phyloP scores from a whole-genome alignment of 2,888 invertebrate species.

The Timema podura region DNA sequence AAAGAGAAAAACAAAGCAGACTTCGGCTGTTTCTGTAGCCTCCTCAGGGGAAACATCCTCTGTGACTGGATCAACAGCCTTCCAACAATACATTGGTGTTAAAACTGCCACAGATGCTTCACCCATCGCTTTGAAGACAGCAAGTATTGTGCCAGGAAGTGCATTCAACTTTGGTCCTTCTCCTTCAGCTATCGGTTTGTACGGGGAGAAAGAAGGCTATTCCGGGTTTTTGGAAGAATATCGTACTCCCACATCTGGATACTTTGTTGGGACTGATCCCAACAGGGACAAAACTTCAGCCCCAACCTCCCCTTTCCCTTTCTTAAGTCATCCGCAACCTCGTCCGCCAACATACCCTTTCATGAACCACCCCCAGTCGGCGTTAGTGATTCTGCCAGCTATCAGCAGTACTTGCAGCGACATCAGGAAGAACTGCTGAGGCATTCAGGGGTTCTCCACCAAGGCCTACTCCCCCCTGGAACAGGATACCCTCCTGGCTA shows the following conservation, averaged over 20 bases:
- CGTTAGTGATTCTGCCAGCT: slow-evolving; percentile 56
- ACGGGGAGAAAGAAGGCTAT: slow-evolving; percentile 62
- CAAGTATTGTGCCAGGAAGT: slow-evolving; percentile 72
- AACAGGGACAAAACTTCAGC: slow-evolving; percentile 47
- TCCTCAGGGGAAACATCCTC: slow-evolving; percentile 24
- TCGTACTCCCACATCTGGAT: slow-evolving; percentile 58
- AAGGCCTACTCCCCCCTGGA: slow-evolving; percentile 50
- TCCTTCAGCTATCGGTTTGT: slow-evolving; percentile 55
- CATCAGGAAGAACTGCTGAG: slow-evolving; percentile 58
- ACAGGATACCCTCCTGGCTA: slow-evolving; percentile 56
- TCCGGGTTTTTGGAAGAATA: slow-evolving; percentile 57
- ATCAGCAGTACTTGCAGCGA: slow-evolving; percentile 67
- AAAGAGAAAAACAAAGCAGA: slow-evolving; percentile 32
- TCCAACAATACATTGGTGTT: slow-evolving; percentile 57
- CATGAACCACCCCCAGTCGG: slow-evolving; percentile 43
- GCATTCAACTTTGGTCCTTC: slow-evolving; percentile 80
- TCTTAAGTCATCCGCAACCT: slow-evolving; percentile 46
- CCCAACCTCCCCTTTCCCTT: slow-evolving; percentile 42
- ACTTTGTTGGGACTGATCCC: slow-evolving; percentile 46
- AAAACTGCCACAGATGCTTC: slow-evolving; percentile 43
- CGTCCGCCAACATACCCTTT: slow-evolving; percentile 52
- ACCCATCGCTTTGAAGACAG: slow-evolving; percentile 60
- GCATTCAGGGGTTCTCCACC: slow-evolving; percentile 56
- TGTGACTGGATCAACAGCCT: slow-evolving; percentile 48
- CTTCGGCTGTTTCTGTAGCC: slow-evolving; percentile 32